Evolutionary conservation across 2,797 vertebrate species (phyloP), one percentile per base, ranked within the genome.

Genomic region (Anguilla megastoma): DNA sequence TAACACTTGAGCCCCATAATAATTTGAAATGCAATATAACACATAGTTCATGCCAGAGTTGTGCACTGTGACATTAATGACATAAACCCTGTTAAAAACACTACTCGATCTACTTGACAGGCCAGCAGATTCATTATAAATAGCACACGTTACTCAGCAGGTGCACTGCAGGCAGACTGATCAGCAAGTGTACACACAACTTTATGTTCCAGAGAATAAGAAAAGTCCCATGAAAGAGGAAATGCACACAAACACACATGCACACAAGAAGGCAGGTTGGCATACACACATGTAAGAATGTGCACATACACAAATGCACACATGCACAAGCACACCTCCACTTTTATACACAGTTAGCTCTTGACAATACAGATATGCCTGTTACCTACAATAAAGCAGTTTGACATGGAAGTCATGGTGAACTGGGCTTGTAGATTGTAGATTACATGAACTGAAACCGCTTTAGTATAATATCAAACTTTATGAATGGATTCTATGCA

Each of bases 251-350:
- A 8, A 27, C 33, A 21, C 56, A 84, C 79, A 83, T 58, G 58
- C 76, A 63, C 86, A 58, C 74, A 82, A 21, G 56, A 33, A 41
- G 18, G 3, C 14, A 14, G 16, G 52, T n/a, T 12, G 2, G 36
- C 60, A 16, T 27, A 4, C 33, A 21, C 56, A 84, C 79, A 83
- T 79, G 58, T 24, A 33, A 5, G 33, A 48, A 48, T 45, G 30
- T 14, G 3, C 56, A 63, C 86, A 87, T 41, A 50, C 76, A 74
- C 63, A 86, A 16, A 87, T 52, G n/a, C 30, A 45, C 30, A 41
- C 16, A 63, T 36, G 60, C 56, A n/a, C 2, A 27, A 24, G 33
- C 14, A 8, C 79, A 83, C 30, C 33, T 48, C 60, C 74, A 82
- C 33, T 82, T 50, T 33, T 18, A 48, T 21, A 82, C 36, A n/a